Conservation (phyloP, 2,113 vertebrate species). For the Suncus etruscus region DNA sequence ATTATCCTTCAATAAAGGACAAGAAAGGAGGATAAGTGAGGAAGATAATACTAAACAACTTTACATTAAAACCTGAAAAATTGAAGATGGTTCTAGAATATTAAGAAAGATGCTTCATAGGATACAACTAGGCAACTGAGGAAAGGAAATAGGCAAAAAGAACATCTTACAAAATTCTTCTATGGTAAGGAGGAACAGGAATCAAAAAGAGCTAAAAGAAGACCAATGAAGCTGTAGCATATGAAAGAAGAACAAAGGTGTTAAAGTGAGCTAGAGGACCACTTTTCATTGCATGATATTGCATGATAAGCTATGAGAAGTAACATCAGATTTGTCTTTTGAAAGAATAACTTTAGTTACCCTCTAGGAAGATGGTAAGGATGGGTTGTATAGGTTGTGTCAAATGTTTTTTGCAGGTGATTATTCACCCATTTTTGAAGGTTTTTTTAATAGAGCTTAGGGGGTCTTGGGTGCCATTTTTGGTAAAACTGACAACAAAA, state of each 20-base stretch:
- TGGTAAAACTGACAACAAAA: no score
- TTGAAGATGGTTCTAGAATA: background rate
- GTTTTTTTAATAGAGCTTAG: no score
- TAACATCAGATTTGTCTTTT: background rate
- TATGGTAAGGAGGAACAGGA: background rate
- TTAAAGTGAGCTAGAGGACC: background rate
- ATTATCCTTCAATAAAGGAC: background rate
- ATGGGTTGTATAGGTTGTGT: background rate
- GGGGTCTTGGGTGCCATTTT: no score
- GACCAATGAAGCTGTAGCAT: background rate
- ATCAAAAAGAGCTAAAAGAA: background rate
- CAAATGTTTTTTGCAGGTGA: background rate
- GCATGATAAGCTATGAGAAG: background rate
- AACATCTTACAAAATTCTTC: background rate
- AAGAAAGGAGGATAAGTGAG: background rate
- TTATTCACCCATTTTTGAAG: background rate
- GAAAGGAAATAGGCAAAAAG: background rate
- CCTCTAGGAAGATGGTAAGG: background rate
- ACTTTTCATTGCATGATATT: background rate
- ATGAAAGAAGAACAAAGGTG: background rate
- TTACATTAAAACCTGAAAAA: background rate
- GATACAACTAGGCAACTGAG: background rate
- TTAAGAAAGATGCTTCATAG: background rate
- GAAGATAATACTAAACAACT: background rate
- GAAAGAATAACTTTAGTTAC: background rate